Evolutionary conservation across 2,888 invertebrate genomes (phyloP).

Genomic region (Apamea monoglypha): DNA sequence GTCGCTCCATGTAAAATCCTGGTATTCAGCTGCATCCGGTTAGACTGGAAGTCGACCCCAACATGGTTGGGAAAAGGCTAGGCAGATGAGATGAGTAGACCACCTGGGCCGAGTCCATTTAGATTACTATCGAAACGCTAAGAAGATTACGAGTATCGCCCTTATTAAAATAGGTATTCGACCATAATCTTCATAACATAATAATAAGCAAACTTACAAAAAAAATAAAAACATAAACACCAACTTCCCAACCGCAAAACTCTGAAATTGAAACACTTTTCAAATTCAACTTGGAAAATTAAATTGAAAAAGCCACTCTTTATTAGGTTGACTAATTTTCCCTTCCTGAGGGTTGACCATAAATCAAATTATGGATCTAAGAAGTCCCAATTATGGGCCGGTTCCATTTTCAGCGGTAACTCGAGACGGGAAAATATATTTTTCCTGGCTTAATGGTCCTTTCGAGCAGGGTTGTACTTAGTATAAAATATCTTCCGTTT

Average conservation of each 20-base stretch:
- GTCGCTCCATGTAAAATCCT: too few relatives aligned
- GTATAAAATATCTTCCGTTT: not conserved
- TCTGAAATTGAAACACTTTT: slow-evolving; percentile 16
- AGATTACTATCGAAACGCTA: too few relatives aligned
- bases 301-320: slow-evolving; percentile 24
- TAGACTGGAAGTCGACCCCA: too few relatives aligned
- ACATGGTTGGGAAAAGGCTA: too few relatives aligned
- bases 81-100: too few relatives aligned
- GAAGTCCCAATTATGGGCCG: slow-evolving; percentile 65
- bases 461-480: slow-evolving; percentile 30
- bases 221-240: too few relatives aligned
- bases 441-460: slow-evolving; percentile 42
- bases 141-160: too few relatives aligned
- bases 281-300: slow-evolving; percentile 18
- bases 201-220: too few relatives aligned
- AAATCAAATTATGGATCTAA: slow-evolving; percentile 65
- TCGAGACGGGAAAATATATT: slow-evolving; percentile 53
- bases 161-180: too few relatives aligned
- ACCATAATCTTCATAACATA: not conserved
- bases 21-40: too few relatives aligned
- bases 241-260: not conserved
- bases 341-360: slow-evolving; percentile 31
- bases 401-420: slow-evolving; percentile 56
- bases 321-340: slow-evolving; percentile 34
- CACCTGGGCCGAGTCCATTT: too few relatives aligned